Percentiles rank a stretch among this genome's conserved stretches.
phyloP scores from a whole-genome alignment of 35 echinoderm and acorn worm genomes.

The Nesometra sesokonis region DNA sequence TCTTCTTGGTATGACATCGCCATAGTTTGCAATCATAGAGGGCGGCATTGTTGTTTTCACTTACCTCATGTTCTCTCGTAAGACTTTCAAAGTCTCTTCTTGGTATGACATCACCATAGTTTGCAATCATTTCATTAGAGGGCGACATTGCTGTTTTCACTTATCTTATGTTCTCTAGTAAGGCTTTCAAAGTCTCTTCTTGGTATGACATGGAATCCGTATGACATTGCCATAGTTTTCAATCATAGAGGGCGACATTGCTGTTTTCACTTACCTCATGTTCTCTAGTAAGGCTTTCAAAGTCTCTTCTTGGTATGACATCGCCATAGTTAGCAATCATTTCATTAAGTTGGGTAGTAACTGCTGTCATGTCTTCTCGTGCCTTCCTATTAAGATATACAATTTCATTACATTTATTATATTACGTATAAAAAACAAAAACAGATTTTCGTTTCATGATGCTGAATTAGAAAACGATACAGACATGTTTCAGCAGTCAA shows the following conservation, averaged over 20 bases:
- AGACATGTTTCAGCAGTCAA: no score
- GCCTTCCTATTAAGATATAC: no score
- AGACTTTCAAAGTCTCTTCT: slow-evolving; percentile 92
- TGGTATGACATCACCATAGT: slow-evolving; percentile 98
- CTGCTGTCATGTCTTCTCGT: slow-evolving; percentile 78
- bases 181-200: slow-evolving; percentile 91
- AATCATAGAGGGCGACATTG: neutral
- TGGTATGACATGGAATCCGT: slow-evolving; percentile 12
- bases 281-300: slow-evolving; percentile 71
- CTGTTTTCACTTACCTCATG: slow-evolving; percentile 48
- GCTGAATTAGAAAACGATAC: no score
- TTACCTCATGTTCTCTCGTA: slow-evolving; percentile 73
- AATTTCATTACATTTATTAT: no score
- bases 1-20: slow-evolving; percentile 90
- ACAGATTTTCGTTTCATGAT: no score
- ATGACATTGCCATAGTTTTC: slow-evolving; percentile 84
- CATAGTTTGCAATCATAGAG: slow-evolving; percentile 52
- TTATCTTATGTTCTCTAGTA: slow-evolving; percentile 67
- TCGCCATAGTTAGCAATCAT: slow-evolving; percentile 99
- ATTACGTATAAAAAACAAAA: no score
- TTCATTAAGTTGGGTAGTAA: slow-evolving; percentile 65
- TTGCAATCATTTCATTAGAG: slow-evolving; percentile 87
- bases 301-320: slow-evolving; percentile 93
- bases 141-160: neutral
- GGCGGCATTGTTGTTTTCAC: neutral